Percentiles rank a stretch among this genome's conserved stretches.
Evolutionary conservation across 2,797 vertebrate genomes (phyloP).

Genomic region (Sciurus carolinensis): DNA sequence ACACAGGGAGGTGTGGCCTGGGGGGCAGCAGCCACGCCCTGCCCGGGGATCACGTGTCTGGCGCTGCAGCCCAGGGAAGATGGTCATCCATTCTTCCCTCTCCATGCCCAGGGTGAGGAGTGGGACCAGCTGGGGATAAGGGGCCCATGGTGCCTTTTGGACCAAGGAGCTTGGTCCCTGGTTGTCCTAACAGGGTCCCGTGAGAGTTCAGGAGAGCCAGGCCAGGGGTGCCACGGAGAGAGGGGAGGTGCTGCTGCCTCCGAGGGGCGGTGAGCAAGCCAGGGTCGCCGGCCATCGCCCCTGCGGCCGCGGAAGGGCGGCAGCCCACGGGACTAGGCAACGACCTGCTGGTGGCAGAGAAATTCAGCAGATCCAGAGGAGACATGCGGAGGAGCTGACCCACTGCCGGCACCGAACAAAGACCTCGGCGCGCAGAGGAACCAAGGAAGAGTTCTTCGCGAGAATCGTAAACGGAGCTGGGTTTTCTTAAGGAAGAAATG

Average conservation of each 20-base stretch:
- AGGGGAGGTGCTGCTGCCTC: fast-evolving
- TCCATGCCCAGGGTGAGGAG: too few relatives aligned
- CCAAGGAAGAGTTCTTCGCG: background rate
- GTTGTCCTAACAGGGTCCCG: fast-evolving
- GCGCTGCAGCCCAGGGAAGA: background rate
- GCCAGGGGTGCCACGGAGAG: background rate
- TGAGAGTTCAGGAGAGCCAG: background rate
- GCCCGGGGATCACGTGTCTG: background rate
- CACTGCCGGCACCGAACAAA: background rate
- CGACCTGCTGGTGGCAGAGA: background rate
- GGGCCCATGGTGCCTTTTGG: background rate
- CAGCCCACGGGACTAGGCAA: background rate
- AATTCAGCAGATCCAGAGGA: background rate
- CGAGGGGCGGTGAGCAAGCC: background rate
- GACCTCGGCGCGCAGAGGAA: background rate
- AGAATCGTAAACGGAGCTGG: background rate
- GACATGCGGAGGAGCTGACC: background rate
- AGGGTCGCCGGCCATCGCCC: fast-evolving
- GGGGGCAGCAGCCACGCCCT: background rate
- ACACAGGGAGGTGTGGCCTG: too few relatives aligned
- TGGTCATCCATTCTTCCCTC: background rate
- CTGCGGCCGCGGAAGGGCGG: background rate
- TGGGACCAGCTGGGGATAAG: background rate
- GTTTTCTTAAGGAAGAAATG: background rate
- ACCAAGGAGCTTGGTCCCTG: background rate